phyloP scores from a whole-genome alignment of 1,140 invertebrate species.

The Bombus soroeensis region DNA sequence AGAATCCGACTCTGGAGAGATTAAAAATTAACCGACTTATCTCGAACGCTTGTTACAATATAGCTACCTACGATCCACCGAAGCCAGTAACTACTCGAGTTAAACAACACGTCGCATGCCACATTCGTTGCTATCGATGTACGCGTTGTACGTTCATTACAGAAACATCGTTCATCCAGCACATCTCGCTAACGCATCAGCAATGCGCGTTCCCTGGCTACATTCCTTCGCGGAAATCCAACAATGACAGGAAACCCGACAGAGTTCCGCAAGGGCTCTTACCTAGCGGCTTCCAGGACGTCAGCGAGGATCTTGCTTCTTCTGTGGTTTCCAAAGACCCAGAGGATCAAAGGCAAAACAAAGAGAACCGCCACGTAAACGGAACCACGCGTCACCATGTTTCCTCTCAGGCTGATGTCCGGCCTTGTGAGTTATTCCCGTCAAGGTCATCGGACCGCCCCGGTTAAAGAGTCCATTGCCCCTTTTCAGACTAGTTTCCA shows the following conservation, averaged over 20 bases:
- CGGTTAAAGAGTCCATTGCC: background rate
- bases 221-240: background rate
- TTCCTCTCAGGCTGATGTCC: constrained; percentile 28
- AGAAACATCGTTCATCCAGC: background rate
- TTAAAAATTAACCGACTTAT: no score
- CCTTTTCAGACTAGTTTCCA: background rate
- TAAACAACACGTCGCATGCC: background rate
- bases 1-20: no score
- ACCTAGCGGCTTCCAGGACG: constrained; percentile 60
- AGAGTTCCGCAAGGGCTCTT: background rate
- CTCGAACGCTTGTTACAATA: no score
- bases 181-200: background rate
- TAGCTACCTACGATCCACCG: no score
- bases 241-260: background rate
- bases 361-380: constrained; percentile 63
- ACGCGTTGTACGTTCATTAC: background rate
- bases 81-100: background rate
- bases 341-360: constrained; percentile 62
- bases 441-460: constrained; percentile 53
- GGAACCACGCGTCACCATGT: constrained; percentile 59
- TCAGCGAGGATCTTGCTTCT: constrained; percentile 43
- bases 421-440: constrained; percentile 62
- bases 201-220: background rate
- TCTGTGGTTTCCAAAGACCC: constrained; percentile 52
- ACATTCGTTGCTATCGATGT: background rate